phyloP scores from a whole-genome alignment of 2,797 vertebrate genomes.

The Perodicticus potto region DNA sequence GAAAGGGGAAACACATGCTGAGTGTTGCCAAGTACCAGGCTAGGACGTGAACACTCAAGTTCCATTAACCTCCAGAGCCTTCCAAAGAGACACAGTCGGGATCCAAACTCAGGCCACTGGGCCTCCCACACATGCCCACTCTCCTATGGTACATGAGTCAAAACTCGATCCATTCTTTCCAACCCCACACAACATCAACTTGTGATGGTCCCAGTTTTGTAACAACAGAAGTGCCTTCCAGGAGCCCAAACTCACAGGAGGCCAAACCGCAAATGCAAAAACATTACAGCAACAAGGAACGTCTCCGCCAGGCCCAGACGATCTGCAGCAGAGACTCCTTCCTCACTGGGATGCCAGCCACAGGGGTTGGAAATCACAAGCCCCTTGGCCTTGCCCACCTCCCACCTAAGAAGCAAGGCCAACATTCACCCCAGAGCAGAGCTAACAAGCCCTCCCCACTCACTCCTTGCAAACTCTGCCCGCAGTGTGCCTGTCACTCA shows the following conservation, averaged over 20 bases:
- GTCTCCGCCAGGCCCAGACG: background rate
- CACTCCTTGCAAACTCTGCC: background rate
- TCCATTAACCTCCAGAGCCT: background rate
- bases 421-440: background rate
- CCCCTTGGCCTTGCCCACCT: background rate
- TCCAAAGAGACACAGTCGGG: background rate
- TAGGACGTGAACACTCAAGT: background rate
- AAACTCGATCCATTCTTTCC: background rate
- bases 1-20: background rate
- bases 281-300: background rate
- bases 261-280: background rate
- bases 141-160: background rate
- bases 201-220: background rate
- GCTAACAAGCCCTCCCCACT: background rate
- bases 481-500: background rate
- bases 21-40: background rate
- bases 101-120: background rate
- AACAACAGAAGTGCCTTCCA: background rate
- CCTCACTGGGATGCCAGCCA: background rate
- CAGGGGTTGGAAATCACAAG: background rate
- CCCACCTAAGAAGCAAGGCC: background rate
- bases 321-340: background rate
- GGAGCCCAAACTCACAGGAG: constrained; percentile 36
- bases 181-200: background rate
- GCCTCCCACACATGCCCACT: background rate